phyloP scores from a whole-genome alignment of 2,888 invertebrate species.

The Bellardia bayeri region DNA sequence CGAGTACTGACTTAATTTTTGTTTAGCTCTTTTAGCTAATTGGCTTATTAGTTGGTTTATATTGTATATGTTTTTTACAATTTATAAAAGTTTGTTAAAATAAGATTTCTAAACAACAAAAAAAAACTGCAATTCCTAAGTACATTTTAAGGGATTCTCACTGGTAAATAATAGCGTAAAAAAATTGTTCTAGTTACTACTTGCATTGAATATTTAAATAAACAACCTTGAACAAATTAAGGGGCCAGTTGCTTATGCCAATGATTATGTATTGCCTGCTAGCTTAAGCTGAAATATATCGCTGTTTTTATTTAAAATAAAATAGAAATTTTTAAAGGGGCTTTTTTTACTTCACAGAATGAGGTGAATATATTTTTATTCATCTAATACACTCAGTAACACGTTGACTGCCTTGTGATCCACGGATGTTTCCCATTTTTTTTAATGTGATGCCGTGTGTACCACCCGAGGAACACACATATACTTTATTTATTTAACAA shows the following conservation, averaged over 20 bases:
- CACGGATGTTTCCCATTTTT: too few species aligned
- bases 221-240: neutral
- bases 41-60: slow-evolving; percentile 22
- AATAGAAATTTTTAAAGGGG: too few species aligned
- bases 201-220: neutral
- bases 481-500: too few species aligned
- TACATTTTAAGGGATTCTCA: neutral
- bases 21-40: slow-evolving; percentile 42
- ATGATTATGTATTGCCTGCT: too few species aligned
- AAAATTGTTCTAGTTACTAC: neutral
- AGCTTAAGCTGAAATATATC: too few species aligned
- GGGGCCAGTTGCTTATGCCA: neutral
- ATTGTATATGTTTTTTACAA: neutral
- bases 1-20: slow-evolving; percentile 2
- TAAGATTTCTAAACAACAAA: slow-evolving; percentile 7
- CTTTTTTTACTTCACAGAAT: too few species aligned
- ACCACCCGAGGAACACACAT: too few species aligned
- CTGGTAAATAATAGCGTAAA: neutral
- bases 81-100: neutral
- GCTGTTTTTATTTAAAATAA: too few species aligned
- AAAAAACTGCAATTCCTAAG: slow-evolving; percentile 6
- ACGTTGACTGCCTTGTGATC: too few species aligned
- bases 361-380: too few species aligned
- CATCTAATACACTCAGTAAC: too few species aligned
- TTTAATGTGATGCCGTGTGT: too few species aligned